Conservation (phyloP, 1,140 invertebrate species). For the Microplitis mediator region DNA sequence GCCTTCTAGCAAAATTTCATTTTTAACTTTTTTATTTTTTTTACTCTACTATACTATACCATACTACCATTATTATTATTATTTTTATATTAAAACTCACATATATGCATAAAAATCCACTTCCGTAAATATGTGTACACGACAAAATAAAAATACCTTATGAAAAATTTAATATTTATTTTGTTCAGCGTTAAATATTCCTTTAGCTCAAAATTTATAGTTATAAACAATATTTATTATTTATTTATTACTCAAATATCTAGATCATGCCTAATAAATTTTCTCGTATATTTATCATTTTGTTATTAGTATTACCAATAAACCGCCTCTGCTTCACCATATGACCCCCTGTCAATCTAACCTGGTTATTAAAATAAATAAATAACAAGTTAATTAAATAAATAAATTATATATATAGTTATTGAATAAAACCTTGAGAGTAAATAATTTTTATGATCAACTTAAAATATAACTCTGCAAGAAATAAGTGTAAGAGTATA, state of each 20-base stretch:
- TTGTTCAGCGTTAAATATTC: neutral
- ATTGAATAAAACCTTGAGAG: neutral
- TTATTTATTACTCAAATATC: neutral
- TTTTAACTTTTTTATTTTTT: neutral
- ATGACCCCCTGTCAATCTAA: slow-evolving; percentile 49
- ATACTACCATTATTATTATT: too few relatives aligned
- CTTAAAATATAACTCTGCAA: too few relatives aligned
- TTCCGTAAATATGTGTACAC: neutral
- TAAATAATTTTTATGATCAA: neutral
- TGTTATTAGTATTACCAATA: slow-evolving; percentile 55
- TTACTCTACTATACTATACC: too few relatives aligned
- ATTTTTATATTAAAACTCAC: neutral
- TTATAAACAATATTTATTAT: neutral
- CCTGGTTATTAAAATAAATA: slow-evolving; percentile 32
- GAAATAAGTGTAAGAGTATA: too few relatives aligned
- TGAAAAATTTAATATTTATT: neutral
- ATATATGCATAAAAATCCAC: neutral
- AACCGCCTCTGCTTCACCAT: slow-evolving; percentile 57
- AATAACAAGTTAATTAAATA: neutral
- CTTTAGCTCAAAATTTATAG: too few relatives aligned
- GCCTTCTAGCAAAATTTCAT: neutral
- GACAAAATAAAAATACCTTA: too few relatives aligned
- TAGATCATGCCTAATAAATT: slow-evolving; percentile 36
- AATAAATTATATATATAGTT: neutral
- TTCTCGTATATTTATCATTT: slow-evolving; percentile 58